Evolutionary conservation across 2,113 vertebrate genomes (phyloP), one percentile per base, ranked within the genome.

Genomic region (Collichthys lucidus): DNA sequence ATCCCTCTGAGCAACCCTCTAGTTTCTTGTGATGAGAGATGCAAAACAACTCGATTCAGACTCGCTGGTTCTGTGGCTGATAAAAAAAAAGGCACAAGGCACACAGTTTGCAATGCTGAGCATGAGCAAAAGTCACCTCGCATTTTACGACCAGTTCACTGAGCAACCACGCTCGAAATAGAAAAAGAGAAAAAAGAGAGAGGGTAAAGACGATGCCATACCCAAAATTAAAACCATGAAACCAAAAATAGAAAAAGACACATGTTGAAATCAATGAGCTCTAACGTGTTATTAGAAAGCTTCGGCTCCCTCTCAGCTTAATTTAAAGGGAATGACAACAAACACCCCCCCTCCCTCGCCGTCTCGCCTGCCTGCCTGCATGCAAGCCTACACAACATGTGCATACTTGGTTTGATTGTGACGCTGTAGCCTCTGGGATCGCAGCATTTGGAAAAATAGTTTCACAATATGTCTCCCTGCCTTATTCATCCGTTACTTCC

Each of bases 241-340:
- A 89, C 68, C 57, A 44, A 83, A n/a, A 90, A 84, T 61, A 82
- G 74, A 4, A 59, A 65, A 78, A 52, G 40, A 69, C 24, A 76
- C 79, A 64, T 50, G 69, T 44, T 49, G 79, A 74, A 84, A 49
- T 72, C 62, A 80, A 35, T 53, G 35, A 64, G 73, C 62, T 73
- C n/a, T 42, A 76, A 78, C 63, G 0, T 77, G 84, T 88, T 70
- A 86, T 88, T 79, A 84, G 66, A 82, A 76, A 47, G 73, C 63
- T 77, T 73, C 69, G 55, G 61, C 65, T 55, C 31, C 24, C 9
- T 46, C 29, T 73, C n/a, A 5, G 22, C 49, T 47, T 70, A 2
- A 75, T 61, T 71, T 77, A 55, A 57, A 84, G 35, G 29, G 35
- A 71, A 62, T n/a, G 49, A 71, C 79, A 80, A 77, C 64, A 49